Evolutionary conservation across 2,113 vertebrate genomes (phyloP).

Genomic region (Tetraodon nigroviridis): DNA sequence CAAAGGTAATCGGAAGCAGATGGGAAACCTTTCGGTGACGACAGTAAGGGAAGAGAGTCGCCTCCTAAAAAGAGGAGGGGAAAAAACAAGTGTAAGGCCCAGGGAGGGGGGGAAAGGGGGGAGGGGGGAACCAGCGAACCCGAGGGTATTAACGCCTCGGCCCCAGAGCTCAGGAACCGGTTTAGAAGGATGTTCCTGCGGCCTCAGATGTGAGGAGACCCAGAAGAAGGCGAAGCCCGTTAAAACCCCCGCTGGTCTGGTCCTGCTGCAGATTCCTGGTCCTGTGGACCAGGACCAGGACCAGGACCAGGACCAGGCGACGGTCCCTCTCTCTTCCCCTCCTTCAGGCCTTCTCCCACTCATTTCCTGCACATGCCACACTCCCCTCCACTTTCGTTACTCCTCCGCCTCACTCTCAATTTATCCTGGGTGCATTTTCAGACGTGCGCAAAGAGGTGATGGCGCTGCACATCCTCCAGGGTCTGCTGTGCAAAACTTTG

Average conservation of each 20-base stretch:
- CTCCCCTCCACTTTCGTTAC: constrained; percentile 70
- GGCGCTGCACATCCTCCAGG: constrained; percentile 45
- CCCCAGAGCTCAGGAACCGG: constrained; percentile 35
- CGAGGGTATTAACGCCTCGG: constrained; percentile 43
- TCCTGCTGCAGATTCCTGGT: constrained; percentile 55
- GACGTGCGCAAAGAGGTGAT: constrained; percentile 28
- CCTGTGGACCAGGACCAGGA: constrained; percentile 66
- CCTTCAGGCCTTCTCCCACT: constrained; percentile 62
- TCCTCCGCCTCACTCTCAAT: constrained; percentile 58
- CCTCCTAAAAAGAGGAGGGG: constrained; percentile 55
- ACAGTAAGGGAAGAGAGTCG: constrained; percentile 67
- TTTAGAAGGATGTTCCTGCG: constrained; percentile 46
- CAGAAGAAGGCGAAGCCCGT: constrained; percentile 46
- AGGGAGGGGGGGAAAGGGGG: constrained; percentile 47
- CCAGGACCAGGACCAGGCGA: constrained; percentile 69
- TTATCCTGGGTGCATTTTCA: constrained; percentile 64
- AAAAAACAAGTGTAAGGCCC: constrained; percentile 48
- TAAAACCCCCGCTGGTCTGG: constrained; percentile 67
- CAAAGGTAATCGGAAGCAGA: constrained; percentile 80
- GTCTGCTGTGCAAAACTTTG: constrained; percentile 46
- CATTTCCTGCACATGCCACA: constrained; percentile 72
- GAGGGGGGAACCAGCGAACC: constrained; percentile 28
- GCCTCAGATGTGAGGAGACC: constrained; percentile 47
- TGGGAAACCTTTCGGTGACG: constrained; percentile 75
- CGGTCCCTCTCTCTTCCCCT: constrained; percentile 48